A percentile compares a stretch with the other conserved stretches of the same genome.
Evolutionary conservation across 2,888 invertebrate genomes (phyloP).

Genomic region (Harpalus rubripes): DNA sequence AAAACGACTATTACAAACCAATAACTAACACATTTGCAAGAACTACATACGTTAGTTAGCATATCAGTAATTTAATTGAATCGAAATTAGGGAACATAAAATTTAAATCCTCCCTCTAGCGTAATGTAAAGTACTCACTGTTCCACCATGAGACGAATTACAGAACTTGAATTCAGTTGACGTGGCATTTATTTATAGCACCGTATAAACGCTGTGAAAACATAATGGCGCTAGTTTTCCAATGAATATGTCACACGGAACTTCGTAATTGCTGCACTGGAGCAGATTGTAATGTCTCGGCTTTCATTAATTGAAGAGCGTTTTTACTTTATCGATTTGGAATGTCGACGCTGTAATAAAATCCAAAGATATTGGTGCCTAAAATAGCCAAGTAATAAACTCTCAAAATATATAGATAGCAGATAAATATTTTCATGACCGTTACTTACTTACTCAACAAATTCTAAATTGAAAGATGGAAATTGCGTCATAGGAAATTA

Average conservation of each 20-base stretch:
- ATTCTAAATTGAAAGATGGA: not conserved
- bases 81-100: not conserved
- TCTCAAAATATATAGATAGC: not conserved
- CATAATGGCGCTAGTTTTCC: conserved; percentile 48
- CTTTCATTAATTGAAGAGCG: conserved; percentile 35
- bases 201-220: conserved; percentile 39
- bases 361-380: conserved; percentile 24
- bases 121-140: not conserved
- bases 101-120: not conserved
- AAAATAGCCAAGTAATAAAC: conserved; percentile 37
- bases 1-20: too few relatives aligned
- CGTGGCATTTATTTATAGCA: conserved; percentile 26
- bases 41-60: not conserved
- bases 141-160: conserved; percentile 19
- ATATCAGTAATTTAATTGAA: not conserved
- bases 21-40: not conserved
- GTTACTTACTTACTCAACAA: not conserved
- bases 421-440: not conserved
- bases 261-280: conserved; percentile 27
- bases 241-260: conserved; percentile 42
- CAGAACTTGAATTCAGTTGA: conserved; percentile 22
- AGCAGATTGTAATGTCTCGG: conserved; percentile 29
- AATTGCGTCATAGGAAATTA: not conserved
- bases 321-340: conserved; percentile 38
- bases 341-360: conserved; percentile 32